Percentiles rank a stretch among this genome's conserved stretches.
phyloP scores from a whole-genome alignment of 2,888 invertebrate genomes.

The Helicoverpa assulta region DNA sequence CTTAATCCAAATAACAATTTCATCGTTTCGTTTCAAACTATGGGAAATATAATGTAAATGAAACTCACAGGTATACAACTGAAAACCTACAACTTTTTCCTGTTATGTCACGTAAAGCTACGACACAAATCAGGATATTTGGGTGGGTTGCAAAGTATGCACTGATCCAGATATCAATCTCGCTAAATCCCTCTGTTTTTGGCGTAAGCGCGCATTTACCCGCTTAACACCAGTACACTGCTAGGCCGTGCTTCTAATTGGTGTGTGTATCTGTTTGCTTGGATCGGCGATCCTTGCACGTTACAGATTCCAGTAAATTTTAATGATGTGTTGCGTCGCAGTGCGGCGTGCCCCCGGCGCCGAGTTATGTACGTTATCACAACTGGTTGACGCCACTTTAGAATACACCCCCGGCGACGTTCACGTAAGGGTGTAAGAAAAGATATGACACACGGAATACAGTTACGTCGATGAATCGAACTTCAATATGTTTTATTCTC shows the following conservation, averaged over 20 bases:
- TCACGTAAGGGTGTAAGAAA: constrained; percentile 22
- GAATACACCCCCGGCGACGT: constrained; percentile 58
- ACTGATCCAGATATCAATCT: constrained; percentile 37
- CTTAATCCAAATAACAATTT: neutral
- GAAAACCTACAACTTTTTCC: constrained; percentile 39
- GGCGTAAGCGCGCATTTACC: constrained; percentile 25
- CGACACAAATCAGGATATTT: constrained; percentile 30
- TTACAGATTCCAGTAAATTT: constrained; percentile 75
- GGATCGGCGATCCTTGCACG: constrained; percentile 51
- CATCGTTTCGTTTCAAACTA: constrained; percentile 1
- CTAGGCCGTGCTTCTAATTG: constrained; percentile 56
- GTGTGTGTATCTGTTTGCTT: constrained; percentile 56
- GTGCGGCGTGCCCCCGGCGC: constrained; percentile 72
- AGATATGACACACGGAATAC: constrained; percentile 13
- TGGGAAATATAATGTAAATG: too few species aligned
- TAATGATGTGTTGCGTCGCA: constrained; percentile 84
- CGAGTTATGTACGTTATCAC: constrained; percentile 58
- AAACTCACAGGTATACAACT: too few species aligned
- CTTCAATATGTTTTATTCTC: neutral
- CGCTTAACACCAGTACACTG: constrained; percentile 39
- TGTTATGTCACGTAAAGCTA: constrained; percentile 29
- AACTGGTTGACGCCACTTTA: constrained; percentile 63
- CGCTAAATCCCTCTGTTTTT: constrained; percentile 23
- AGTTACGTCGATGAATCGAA: constrained; percentile 7
- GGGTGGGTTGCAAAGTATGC: constrained; percentile 41